Percentiles rank a stretch among this genome's conserved stretches.
phyloP scores from a whole-genome alignment of 1,140 invertebrate genomes.

The Zaprionus camerounensis region DNA sequence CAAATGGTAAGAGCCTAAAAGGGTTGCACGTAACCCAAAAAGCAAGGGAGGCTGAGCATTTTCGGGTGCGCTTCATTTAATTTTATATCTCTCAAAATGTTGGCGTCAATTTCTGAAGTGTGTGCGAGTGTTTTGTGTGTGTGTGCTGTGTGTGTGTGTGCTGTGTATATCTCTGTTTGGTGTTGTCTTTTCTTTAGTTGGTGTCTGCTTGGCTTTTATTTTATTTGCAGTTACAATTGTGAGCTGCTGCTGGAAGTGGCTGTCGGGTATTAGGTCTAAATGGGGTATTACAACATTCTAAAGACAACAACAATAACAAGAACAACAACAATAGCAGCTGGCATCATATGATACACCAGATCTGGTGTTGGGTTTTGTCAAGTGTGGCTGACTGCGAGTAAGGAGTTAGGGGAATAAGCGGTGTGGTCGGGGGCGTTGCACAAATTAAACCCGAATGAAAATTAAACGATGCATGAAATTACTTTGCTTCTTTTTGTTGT shows the following conservation, averaged over 20 bases:
- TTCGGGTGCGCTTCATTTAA: slow-evolving; percentile 76
- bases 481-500: slow-evolving; percentile 69
- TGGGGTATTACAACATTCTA: slow-evolving; percentile 72
- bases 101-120: slow-evolving; percentile 59
- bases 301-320: slow-evolving; percentile 39
- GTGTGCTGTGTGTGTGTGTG: slow-evolving; percentile 7
- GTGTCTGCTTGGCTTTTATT: slow-evolving; percentile 61
- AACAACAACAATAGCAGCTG: slow-evolving; percentile 35
- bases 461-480: slow-evolving; percentile 84
- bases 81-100: slow-evolving; percentile 76
- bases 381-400: slow-evolving; percentile 1
- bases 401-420: slow-evolving; percentile 5
- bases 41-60: slow-evolving; percentile 22
- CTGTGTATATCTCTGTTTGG: not conserved
- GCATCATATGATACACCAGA: slow-evolving; percentile 64
- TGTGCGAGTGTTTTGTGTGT: slow-evolving; percentile 2
- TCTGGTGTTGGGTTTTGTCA: slow-evolving; percentile 41
- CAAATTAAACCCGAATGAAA: slow-evolving; percentile 84
- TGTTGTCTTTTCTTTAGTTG: slow-evolving; percentile 35
- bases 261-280: slow-evolving; percentile 80
- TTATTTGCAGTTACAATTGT: slow-evolving; percentile 78
- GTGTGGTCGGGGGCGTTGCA: slow-evolving; percentile 55
- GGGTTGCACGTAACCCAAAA: slow-evolving; percentile 10
- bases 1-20: slow-evolving; percentile 23
- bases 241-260: slow-evolving; percentile 68